Evolutionary conservation across 2,113 vertebrate species (phyloP).

Genomic region (Salminus brasiliensis): DNA sequence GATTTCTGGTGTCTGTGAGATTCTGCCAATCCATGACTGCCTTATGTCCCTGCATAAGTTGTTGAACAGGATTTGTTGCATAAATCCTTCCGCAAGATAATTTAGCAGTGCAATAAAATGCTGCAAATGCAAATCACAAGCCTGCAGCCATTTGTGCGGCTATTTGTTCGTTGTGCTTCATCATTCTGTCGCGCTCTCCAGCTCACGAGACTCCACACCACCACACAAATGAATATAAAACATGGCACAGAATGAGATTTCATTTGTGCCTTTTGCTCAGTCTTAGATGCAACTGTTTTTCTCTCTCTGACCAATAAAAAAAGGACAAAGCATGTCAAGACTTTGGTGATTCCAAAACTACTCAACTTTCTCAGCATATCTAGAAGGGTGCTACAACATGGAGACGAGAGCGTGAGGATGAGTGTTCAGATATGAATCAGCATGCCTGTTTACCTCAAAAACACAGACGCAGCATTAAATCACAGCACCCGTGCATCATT

Average conservation of each 20-base stretch:
- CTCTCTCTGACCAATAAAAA: not conserved
- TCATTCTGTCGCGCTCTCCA: not conserved
- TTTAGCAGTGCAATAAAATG: slow-evolving; percentile 5
- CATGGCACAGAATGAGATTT: not conserved
- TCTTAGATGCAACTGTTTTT: not conserved
- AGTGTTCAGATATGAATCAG: not conserved
- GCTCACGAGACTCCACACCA: not conserved
- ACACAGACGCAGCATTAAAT: not conserved
- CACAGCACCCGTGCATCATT: not conserved
- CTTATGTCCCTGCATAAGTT: not conserved
- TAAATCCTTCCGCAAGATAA: slow-evolving; percentile 23
- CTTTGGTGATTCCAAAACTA: not conserved
- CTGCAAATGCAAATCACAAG: slow-evolving; percentile 17
- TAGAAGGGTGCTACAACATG: no score
- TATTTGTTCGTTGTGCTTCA: slow-evolving; percentile 8
- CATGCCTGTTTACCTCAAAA: not conserved
- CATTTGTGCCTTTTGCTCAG: not conserved
- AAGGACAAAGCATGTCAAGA: not conserved
- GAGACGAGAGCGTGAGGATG: no score
- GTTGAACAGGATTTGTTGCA: not conserved
- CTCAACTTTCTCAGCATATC: not conserved
- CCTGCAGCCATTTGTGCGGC: not conserved
- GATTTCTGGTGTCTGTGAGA: no score
- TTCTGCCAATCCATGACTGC: not conserved
- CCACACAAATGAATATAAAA: not conserved